Evolutionary conservation across 2,888 invertebrate genomes (phyloP).

Genomic region (Coelopa pilipes): DNA sequence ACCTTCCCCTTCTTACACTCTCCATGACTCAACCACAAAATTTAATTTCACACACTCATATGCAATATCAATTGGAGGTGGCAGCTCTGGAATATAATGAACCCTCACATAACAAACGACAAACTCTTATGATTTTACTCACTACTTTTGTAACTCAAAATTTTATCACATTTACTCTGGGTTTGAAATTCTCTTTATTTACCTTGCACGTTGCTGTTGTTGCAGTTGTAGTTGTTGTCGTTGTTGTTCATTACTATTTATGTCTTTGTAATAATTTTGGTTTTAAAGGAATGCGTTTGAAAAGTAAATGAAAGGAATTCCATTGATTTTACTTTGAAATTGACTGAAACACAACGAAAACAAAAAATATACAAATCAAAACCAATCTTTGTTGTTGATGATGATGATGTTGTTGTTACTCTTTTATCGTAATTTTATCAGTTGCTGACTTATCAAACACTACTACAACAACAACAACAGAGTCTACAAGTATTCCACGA

Average conservation of each 20-base stretch:
- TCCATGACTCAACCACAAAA: not conserved
- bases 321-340: slow-evolving; percentile 26
- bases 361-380: slow-evolving; percentile 24
- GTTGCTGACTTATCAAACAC: slow-evolving; percentile 29
- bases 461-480: slow-evolving; percentile 26
- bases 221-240: slow-evolving; percentile 47
- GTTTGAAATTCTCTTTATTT: slow-evolving; percentile 40
- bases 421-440: slow-evolving; percentile 34
- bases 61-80: slow-evolving; percentile 44
- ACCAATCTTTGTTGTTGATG: slow-evolving; percentile 50
- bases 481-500: not conserved
- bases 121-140: too few species aligned
- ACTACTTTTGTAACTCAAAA: not conserved
- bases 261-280: not conserved
- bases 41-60: not conserved
- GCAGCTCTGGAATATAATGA: slow-evolving; percentile 49
- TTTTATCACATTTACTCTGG: slow-evolving; percentile 24
- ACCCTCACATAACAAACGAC: not conserved
- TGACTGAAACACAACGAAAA: not conserved
- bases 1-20: not conserved
- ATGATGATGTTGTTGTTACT: slow-evolving; percentile 51
- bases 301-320: slow-evolving; percentile 24
- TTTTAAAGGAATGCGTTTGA: slow-evolving; percentile 16
- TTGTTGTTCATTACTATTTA: slow-evolving; percentile 30
- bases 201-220: slow-evolving; percentile 57